Evolutionary conservation across 1,140 invertebrate genomes (phyloP), one percentile per base, ranked within the genome.

Genomic region (Sipha flava): DNA sequence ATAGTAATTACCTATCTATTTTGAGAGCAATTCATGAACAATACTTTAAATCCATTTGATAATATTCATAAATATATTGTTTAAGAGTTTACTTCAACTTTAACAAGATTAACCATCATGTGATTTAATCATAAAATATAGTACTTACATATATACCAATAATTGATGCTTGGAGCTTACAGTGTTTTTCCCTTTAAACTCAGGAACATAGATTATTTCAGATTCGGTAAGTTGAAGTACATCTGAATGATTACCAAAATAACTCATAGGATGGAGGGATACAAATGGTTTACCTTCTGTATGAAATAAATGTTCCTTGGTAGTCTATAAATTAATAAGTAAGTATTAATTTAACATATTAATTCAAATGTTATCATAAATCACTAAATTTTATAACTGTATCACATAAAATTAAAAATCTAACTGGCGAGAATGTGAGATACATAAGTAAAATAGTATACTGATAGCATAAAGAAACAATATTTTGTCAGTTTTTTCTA

Each of bases 251-350:
- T 90, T 91, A 57, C 93, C 91, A 86, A 98, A 97, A 84, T 93
- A 91, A 79, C 94, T 91, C 83, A 93, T 95, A 0, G 96, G 96
- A 86, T 98, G 95, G 2, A 98, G 87, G 64, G 94, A 92, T 3
- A 97, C 90, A 84, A 94, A 98, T 1, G 94, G 92, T 85, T 98
- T 98, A 29, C 90, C 91, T 87, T 91, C 92, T 0, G 96, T 97
- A 85, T 99, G 96, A 86, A 95, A 98, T 31, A 97, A 87, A 84
- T 96, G 95, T 82, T 98, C 95, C n/a, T 89, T 91, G 21, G 91
- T 90, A 40, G 91, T 89, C 89, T 93, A 80, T 40, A 85, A 85
- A 43, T 14, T 80, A 81, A 73, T 80, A 73, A 80, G 70, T 16
- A 49, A 70, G 40, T 21, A 57, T n/a, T n/a, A 18, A 52, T 37